Conservation (phyloP, 1,140 invertebrate species). For the Cotesia typhae region DNA sequence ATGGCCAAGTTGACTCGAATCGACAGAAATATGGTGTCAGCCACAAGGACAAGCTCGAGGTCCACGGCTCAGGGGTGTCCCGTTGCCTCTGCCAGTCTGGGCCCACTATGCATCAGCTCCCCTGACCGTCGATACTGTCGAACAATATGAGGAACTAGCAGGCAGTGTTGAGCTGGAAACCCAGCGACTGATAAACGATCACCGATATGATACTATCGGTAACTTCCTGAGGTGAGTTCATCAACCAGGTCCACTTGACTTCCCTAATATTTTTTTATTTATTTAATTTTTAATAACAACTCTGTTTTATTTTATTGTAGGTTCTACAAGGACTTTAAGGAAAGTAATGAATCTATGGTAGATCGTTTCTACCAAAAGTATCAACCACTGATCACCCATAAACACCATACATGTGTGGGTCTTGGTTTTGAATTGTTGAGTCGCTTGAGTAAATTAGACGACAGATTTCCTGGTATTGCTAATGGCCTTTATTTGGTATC, state of each 20-base stretch:
- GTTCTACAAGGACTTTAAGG: conserved; percentile 78
- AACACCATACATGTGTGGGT: conserved; percentile 88
- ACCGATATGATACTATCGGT: conserved; percentile 87
- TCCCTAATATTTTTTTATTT: not conserved
- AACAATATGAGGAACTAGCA: conserved; percentile 82
- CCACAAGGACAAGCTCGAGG: conserved; percentile 66
- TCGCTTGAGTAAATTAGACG: conserved; percentile 67
- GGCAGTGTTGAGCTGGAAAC: conserved; percentile 78
- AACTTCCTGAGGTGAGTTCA: conserved; percentile 75
- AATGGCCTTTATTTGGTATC: conserved; percentile 79
- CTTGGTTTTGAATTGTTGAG: conserved; percentile 81
- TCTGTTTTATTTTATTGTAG: conserved; percentile 53
- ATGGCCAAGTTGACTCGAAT: conserved; percentile 92
- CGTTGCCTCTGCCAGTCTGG: conserved; percentile 65
- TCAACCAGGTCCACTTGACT: not conserved
- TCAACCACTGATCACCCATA: conserved; percentile 76
- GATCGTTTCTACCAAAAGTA: conserved; percentile 79
- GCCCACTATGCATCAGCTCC: conserved; percentile 64
- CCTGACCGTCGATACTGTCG: conserved; percentile 69
- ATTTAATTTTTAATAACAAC: conserved; percentile 10
- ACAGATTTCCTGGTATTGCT: conserved; percentile 73
- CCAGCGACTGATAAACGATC: conserved; percentile 77
- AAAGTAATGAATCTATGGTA: conserved; percentile 69
- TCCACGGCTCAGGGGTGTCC: conserved; percentile 64
- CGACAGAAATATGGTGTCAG: conserved; percentile 67